Conservation (phyloP, 2,888 invertebrate genomes). For the Coecobrya sp. region DNA sequence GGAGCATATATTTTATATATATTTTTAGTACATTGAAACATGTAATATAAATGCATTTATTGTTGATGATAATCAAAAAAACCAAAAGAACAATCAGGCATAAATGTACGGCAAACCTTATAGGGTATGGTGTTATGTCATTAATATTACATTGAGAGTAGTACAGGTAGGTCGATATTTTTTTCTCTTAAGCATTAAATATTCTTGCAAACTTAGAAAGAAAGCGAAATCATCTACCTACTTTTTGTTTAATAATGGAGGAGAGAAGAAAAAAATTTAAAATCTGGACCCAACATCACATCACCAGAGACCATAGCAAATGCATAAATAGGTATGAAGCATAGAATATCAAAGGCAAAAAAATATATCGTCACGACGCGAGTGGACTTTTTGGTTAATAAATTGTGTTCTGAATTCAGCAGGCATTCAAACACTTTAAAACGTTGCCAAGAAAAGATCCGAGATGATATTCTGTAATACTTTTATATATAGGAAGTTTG, state of each 20-base stretch:
- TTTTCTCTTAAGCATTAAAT: too few relatives aligned
- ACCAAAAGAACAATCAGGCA: not conserved
- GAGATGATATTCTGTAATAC: not conserved
- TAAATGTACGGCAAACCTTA: constrained; percentile 29
- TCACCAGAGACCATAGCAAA: not conserved
- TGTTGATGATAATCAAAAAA: not conserved
- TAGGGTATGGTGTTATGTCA: constrained; percentile 66
- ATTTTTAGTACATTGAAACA: not conserved
- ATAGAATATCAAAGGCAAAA: not conserved
- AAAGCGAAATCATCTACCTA: not conserved
- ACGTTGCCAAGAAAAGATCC: not conserved
- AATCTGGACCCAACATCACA: constrained; percentile 15
- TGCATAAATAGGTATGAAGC: constrained; percentile 4
- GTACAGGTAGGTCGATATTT: not conserved
- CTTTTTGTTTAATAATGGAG: not conserved
- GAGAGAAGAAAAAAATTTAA: not conserved
- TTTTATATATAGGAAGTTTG: not conserved
- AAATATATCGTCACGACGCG: not conserved
- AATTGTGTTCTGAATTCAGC: constrained; percentile 1
- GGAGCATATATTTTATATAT: not conserved
- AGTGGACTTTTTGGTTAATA: constrained; percentile 11
- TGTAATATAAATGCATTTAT: not conserved
- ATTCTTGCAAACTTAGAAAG: not conserved
- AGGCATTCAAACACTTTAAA: not conserved
- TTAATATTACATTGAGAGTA: constrained; percentile 20